Conservation (phyloP, 2,797 vertebrate species). For the Xenopus petersii region DNA sequence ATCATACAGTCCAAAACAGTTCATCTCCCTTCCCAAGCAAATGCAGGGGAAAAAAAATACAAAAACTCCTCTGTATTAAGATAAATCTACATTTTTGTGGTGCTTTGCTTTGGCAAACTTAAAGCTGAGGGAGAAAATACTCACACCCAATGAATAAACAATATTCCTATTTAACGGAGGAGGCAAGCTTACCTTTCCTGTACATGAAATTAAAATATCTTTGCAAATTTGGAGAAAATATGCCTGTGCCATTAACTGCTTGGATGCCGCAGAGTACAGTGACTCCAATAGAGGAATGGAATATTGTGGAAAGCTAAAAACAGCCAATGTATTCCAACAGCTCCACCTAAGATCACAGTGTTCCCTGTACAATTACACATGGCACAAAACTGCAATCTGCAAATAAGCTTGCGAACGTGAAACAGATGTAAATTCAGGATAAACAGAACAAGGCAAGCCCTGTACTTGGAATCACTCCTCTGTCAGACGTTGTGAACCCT, state of each 20-base stretch:
- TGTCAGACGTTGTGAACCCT: background rate
- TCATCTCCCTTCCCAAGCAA: background rate
- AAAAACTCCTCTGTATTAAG: constrained; percentile 52
- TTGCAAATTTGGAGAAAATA: constrained; percentile 49
- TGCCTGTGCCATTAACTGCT: constrained; percentile 3
- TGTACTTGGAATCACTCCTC: background rate
- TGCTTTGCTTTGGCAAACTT: constrained; percentile 46
- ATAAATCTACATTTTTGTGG: constrained; percentile 54
- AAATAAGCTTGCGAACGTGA: background rate
- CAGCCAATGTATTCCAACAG: background rate
- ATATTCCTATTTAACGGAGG: constrained; percentile 53
- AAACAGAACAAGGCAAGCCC: background rate
- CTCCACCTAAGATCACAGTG: background rate
- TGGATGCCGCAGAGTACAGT: background rate
- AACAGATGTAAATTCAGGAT: background rate
- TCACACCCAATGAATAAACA: constrained; percentile 53
- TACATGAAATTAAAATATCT: constrained; percentile 42
- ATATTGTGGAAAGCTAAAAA: background rate
- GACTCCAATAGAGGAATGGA: background rate
- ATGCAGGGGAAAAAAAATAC: constrained; percentile 33
- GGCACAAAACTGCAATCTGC: constrained; percentile 5
- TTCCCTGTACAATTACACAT: background rate
- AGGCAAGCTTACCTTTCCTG: constrained; percentile 55
- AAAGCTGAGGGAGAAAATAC: constrained; percentile 47
- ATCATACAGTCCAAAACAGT: background rate